Percentiles rank a stretch among this genome's conserved stretches.
Conservation (phyloP, 2,797 vertebrate species). For the Anas bernieri region DNA sequence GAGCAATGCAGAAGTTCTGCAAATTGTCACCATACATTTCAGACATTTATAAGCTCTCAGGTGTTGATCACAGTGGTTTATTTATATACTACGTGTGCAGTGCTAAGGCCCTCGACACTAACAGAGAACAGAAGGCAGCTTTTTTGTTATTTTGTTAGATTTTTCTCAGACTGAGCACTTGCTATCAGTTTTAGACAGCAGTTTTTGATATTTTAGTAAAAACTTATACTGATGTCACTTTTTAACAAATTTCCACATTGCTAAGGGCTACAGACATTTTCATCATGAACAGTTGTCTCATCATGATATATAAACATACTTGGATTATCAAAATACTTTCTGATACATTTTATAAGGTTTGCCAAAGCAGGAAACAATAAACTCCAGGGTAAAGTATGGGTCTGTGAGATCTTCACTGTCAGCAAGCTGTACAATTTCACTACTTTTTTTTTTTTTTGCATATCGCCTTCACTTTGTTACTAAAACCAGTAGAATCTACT, state of each 20-base stretch:
- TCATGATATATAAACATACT: background rate
- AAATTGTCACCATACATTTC: constrained; percentile 63
- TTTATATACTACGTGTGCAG: background rate
- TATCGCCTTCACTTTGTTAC: background rate
- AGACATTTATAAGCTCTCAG: constrained; percentile 61
- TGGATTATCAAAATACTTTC: background rate
- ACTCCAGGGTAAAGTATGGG: background rate
- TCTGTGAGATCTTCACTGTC: background rate
- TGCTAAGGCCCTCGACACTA: background rate
- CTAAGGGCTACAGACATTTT: background rate
- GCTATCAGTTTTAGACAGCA: background rate
- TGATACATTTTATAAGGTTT: background rate
- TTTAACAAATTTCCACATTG: background rate
- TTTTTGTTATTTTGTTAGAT: background rate
- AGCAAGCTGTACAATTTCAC: background rate
- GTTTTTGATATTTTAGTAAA: constrained; percentile 5
- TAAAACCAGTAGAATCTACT: background rate
- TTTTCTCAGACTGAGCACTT: background rate
- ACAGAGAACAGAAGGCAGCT: background rate
- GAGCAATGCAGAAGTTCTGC: constrained; percentile 53
- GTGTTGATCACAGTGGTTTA: constrained; percentile 53
- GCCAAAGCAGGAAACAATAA: background rate
- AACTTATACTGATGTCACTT: background rate
- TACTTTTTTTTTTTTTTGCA: background rate
- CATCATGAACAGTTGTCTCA: background rate